phyloP scores from a whole-genome alignment of 2,797 vertebrate species.

The Danio aesculapii region DNA sequence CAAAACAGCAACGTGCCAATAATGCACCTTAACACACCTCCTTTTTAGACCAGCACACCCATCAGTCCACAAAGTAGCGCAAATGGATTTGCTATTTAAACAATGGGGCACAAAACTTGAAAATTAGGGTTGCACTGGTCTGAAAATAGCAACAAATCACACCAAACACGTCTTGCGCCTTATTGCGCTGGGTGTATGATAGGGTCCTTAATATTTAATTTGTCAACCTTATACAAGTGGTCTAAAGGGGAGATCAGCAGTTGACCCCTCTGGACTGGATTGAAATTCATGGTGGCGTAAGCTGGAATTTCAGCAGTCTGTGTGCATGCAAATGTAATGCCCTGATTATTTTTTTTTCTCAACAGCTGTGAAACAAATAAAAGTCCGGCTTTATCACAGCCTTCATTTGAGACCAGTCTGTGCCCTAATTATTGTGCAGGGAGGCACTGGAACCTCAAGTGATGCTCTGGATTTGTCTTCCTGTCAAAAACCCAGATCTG shows the following conservation, averaged over 20 bases:
- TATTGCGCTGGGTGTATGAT: too few species aligned
- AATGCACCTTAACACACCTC: too few species aligned
- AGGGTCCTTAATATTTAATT: not conserved
- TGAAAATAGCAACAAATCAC: too few species aligned
- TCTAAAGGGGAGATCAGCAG: not conserved
- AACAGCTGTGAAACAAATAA: not conserved
- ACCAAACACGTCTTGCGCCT: too few species aligned
- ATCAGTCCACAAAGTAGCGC: too few species aligned
- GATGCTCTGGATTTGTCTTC: not conserved
- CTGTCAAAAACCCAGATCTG: conserved; percentile 20
- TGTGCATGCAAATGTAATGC: not conserved
- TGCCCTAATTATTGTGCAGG: not conserved
- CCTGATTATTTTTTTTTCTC: not conserved
- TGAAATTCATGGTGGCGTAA: not conserved
- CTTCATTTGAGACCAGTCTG: conserved; percentile 3
- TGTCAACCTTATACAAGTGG: not conserved
- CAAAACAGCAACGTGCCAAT: too few species aligned
- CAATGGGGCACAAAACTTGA: too few species aligned
- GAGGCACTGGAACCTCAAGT: not conserved
- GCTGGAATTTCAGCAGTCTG: not conserved
- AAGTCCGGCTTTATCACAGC: not conserved
- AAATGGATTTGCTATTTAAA: too few species aligned
- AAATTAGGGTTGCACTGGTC: too few species aligned
- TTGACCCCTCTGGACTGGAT: not conserved
- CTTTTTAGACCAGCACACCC: too few species aligned